Percentiles rank a stretch among this genome's conserved stretches.
Evolutionary conservation across 2,113 vertebrate genomes (phyloP).

Genomic region (Poeciliopsis retropinna): DNA sequence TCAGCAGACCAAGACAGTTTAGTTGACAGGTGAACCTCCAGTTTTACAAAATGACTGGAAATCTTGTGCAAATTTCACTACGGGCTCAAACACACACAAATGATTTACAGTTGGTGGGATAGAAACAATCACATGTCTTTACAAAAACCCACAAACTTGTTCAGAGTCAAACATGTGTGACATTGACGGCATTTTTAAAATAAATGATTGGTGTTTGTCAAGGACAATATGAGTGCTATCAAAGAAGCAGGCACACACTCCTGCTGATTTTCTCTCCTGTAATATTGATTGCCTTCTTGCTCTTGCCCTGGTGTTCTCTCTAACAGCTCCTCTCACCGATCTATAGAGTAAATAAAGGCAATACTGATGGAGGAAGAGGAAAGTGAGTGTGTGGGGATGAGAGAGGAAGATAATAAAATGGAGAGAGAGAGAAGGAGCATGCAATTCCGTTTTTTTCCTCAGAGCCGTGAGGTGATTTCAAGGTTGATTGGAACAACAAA

Average conservation of each 20-base stretch:
- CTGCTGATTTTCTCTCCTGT: conserved; percentile 69
- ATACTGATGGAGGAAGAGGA: conserved; percentile 42
- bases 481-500: conserved; percentile 80
- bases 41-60: conserved; percentile 7
- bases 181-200: conserved; percentile 39
- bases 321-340: conserved; percentile 69
- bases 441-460: conserved; percentile 50
- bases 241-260: conserved; percentile 14
- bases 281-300: conserved; percentile 72
- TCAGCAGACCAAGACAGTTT: conserved; percentile 41
- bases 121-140: conserved; percentile 1
- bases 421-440: conserved; percentile 17
- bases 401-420: conserved; percentile 7
- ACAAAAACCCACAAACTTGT: not conserved
- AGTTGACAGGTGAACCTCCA: conserved; percentile 55
- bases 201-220: conserved; percentile 46
- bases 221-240: conserved; percentile 54
- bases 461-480: conserved; percentile 75
- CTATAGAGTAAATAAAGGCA: conserved; percentile 78
- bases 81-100: not conserved
- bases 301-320: conserved; percentile 63
- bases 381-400: not conserved
- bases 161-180: conserved; percentile 26
- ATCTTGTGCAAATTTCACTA: conserved; percentile 10
- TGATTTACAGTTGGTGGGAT: not conserved